phyloP scores from a whole-genome alignment of 92 coral and sea anemone species.

The Desmophyllum pertusum region DNA sequence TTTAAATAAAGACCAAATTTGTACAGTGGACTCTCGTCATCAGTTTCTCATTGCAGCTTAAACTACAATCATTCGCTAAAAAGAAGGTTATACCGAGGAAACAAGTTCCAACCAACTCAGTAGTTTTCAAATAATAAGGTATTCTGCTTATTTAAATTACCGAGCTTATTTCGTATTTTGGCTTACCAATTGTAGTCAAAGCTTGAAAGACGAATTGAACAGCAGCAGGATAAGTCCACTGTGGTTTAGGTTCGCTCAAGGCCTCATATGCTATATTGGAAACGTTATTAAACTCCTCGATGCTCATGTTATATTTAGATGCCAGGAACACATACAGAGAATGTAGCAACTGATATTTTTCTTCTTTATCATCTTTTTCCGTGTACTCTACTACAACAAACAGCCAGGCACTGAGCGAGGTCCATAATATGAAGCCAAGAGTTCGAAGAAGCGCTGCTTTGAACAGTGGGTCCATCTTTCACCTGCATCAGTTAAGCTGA shows the following conservation, averaged over 20 bases:
- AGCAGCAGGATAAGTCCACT: slow-evolving; percentile 23
- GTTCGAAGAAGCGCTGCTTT: slow-evolving; percentile 11
- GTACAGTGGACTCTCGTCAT: not conserved
- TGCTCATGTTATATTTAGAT: slow-evolving; percentile 50
- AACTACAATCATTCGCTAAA: too few species aligned
- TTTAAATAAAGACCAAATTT: too few species aligned
- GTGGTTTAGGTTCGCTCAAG: slow-evolving; percentile 25
- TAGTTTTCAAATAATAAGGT: too few species aligned
- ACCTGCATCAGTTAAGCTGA: not conserved
- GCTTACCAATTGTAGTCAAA: slow-evolving; percentile 53
- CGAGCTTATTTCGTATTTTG: not conserved
- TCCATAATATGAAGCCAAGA: not conserved
- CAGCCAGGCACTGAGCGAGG: slow-evolving; percentile 10
- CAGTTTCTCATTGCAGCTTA: not conserved
- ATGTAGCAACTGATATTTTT: not conserved
- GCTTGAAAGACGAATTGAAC: slow-evolving; percentile 36
- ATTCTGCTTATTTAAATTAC: too few species aligned
- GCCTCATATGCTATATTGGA: slow-evolving; percentile 27
- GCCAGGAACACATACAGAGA: slow-evolving; percentile 39
- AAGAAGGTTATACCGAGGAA: too few species aligned
- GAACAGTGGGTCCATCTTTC: not conserved
- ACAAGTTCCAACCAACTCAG: too few species aligned
- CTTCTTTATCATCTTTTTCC: slow-evolving; percentile 4
- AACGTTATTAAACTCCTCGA: slow-evolving; percentile 32
- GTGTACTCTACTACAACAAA: slow-evolving; percentile 3